Evolutionary conservation across 2,797 vertebrate genomes (phyloP).

Genomic region (Phrynocephalus forsythii): DNA sequence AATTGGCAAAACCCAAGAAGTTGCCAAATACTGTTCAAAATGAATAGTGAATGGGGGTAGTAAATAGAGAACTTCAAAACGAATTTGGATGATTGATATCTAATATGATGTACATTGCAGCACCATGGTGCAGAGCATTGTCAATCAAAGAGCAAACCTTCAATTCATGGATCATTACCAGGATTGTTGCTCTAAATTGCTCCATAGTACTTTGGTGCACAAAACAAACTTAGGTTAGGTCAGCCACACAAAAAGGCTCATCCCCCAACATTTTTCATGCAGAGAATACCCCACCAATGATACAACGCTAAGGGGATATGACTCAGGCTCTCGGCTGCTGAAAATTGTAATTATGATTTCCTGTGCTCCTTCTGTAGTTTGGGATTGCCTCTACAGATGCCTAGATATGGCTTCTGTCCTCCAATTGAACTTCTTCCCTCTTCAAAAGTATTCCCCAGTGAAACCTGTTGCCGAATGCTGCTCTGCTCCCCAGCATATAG

Average conservation of each 20-base stretch:
- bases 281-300: neutral
- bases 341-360: neutral
- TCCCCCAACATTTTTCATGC: neutral
- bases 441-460: neutral
- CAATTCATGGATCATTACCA: conserved; percentile 2
- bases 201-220: neutral
- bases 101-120: neutral
- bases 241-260: neutral
- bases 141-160: neutral
- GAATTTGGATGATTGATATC: neutral
- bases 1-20: neutral
- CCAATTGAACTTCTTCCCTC: neutral
- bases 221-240: neutral
- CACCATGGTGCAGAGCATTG: neutral
- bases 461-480: neutral
- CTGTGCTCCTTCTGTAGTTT: neutral
- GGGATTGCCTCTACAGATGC: neutral
- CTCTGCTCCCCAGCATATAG: neutral
- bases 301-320: neutral
- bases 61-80: conserved; percentile 2
- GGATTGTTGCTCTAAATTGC: neutral
- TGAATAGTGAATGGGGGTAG: fast-evolving
- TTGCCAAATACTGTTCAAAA: neutral
- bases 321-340: neutral
- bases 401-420: neutral